phyloP scores from a whole-genome alignment of 2,888 invertebrate species.

The Chirona hameri region DNA sequence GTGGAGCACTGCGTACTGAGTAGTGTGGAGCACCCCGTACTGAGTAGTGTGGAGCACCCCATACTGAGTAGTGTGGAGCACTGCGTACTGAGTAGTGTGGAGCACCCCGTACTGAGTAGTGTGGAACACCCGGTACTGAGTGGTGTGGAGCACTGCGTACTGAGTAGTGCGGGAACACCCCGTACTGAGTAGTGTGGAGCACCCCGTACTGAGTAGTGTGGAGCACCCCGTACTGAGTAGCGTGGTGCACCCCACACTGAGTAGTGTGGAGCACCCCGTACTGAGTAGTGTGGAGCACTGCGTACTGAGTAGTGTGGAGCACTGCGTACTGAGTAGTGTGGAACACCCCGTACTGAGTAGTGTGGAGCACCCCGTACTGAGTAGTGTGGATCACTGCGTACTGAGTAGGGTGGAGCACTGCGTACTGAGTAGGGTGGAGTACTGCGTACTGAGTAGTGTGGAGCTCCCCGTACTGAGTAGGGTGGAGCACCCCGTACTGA shows the following conservation, averaged over 20 bases:
- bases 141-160: neutral
- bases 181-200: too few species aligned
- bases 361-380: too few species aligned
- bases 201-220: neutral
- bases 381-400: neutral
- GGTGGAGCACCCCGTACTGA: neutral
- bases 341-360: neutral
- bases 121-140: too few species aligned
- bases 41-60: neutral
- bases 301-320: neutral
- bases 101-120: too few species aligned
- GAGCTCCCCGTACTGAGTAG: neutral
- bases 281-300: too few species aligned
- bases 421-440: too few species aligned
- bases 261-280: neutral
- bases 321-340: neutral
- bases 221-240: too few species aligned
- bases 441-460: too few species aligned
- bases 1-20: neutral
- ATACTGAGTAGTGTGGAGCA: neutral
- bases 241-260: neutral
- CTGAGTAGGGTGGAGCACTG: neutral
- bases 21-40: neutral
- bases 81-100: neutral
- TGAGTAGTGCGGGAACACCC: too few species aligned